Conservation (phyloP, 2,888 invertebrate species). For the Parnassius smintheus region DNA sequence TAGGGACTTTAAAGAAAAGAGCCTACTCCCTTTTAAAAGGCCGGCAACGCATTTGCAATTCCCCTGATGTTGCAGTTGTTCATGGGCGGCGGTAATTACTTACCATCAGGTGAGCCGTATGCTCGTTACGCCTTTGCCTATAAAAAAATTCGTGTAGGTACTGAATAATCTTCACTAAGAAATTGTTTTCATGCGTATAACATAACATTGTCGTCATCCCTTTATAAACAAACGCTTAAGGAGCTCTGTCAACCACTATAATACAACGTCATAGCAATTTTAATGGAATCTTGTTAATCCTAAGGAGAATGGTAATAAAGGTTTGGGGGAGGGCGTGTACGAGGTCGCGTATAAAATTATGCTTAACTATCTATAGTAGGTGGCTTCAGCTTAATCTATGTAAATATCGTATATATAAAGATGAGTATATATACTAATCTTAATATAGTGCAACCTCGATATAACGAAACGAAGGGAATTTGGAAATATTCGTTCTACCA, state of each 20-base stretch:
- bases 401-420: too few relatives aligned
- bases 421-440: too few relatives aligned
- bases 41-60: too few relatives aligned
- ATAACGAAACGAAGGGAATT: too few relatives aligned
- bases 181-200: background rate
- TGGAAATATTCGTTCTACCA: too few relatives aligned
- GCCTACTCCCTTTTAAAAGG: too few relatives aligned
- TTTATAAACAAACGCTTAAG: constrained; percentile 25
- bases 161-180: constrained; percentile 9
- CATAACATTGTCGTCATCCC: constrained; percentile 9
- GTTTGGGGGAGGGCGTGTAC: constrained; percentile 3
- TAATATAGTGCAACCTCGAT: too few relatives aligned
- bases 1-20: too few relatives aligned
- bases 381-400: background rate
- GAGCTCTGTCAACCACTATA: constrained; percentile 41
- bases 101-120: too few relatives aligned
- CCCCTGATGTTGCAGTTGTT: too few relatives aligned
- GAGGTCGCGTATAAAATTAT: constrained; percentile 26
- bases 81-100: too few relatives aligned
- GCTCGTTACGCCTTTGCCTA: too few relatives aligned
- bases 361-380: background rate
- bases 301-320: constrained; percentile 29
- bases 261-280: constrained; percentile 47
- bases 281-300: constrained; percentile 71
- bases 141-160: background rate